phyloP scores from a whole-genome alignment of 2,113 vertebrate species.

The Oreotrochilus melanogaster region DNA sequence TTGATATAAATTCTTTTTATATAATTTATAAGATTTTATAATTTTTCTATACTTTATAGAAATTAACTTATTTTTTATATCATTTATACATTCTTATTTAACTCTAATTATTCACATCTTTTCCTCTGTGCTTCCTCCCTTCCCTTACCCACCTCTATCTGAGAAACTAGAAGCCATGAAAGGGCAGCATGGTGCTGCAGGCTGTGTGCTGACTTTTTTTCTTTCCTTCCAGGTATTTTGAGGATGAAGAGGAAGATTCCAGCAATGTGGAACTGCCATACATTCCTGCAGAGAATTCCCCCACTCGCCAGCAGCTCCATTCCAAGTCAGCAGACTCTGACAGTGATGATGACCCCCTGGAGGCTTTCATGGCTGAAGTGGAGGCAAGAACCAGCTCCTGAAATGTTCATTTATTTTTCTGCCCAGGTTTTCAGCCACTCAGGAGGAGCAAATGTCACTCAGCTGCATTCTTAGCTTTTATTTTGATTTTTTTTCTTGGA shows the following conservation, averaged over 20 bases:
- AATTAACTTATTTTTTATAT: no score
- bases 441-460: neutral
- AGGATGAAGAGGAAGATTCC: conserved; percentile 97
- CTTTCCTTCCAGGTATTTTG: conserved; percentile 88
- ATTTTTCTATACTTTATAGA: no score
- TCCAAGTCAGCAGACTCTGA: conserved; percentile 88
- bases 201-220: neutral
- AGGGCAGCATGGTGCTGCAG: neutral
- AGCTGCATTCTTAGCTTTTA: neutral
- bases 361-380: conserved; percentile 99
- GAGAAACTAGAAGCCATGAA: neutral
- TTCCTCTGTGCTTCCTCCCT: neutral
- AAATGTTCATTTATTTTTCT: neutral
- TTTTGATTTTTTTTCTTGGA: neutral
- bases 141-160: neutral
- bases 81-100: no score
- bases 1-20: no score
- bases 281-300: conserved; percentile 98
- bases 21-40: no score
- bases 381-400: conserved; percentile 81
- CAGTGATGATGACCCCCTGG: conserved; percentile 96
- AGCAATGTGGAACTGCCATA: conserved; percentile 92
- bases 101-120: neutral
- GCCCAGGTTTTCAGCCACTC: neutral
- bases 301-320: conserved; percentile 92